These are phyloP conservation scores for Spilarctia lutea DNA, from an alignment of 2,888 invertebrate genomes.

Conservation along the genomic window DNA sequence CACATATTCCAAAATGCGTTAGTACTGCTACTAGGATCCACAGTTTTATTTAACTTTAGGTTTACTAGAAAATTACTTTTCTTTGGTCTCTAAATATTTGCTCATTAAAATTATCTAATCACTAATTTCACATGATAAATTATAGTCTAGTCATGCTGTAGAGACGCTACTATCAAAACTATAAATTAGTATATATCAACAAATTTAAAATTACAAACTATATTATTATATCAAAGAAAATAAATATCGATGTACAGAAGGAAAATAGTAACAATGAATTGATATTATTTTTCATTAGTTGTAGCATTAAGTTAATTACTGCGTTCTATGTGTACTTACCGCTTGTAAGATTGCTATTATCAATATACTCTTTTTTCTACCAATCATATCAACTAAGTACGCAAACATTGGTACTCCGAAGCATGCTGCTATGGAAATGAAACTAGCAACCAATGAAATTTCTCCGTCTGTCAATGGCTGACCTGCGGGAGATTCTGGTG, in stretches of 20 bases:
- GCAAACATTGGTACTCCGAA: conserved; percentile 73
- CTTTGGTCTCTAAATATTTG: neutral
- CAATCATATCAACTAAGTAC: conserved; percentile 66
- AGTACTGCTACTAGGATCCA: neutral
- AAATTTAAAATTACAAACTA: no score
- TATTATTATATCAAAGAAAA: no score
- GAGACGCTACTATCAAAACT: neutral
- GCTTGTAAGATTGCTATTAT: conserved; percentile 62
- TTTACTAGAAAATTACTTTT: neutral
- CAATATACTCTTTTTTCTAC: conserved; percentile 72
- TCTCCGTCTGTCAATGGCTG: conserved; percentile 61
- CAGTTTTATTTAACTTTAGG: neutral
- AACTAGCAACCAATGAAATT: conserved; percentile 73
- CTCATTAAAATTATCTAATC: neutral
- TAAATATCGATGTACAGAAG: no score
- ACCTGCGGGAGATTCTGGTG: conserved; percentile 60
- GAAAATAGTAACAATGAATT: no score
- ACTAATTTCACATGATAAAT: neutral
- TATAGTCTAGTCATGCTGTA: neutral
- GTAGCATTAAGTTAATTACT: neutral
- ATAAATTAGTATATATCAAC: no score
- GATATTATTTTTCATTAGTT: neutral
- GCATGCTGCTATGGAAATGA: conserved; percentile 70
- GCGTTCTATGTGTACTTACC: conserved; percentile 26
- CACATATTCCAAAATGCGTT: neutral